phyloP scores from a whole-genome alignment of 2,797 vertebrate species.

The Apogon talboti region DNA sequence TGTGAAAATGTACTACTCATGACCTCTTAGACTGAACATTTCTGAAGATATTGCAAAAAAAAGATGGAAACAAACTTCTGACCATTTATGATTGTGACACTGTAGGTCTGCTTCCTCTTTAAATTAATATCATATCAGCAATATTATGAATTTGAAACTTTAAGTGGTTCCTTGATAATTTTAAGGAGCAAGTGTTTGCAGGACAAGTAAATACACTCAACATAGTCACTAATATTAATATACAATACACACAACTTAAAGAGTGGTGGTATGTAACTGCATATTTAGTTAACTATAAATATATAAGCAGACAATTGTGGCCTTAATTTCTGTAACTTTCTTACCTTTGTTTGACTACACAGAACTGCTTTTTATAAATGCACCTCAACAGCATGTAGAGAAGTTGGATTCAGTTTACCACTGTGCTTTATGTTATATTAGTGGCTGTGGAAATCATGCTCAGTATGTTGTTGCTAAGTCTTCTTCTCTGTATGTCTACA shows the following conservation, averaged over 20 bases:
- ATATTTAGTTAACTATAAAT: too few relatives aligned
- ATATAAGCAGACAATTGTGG: too few relatives aligned
- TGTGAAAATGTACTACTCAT: slow-evolving; percentile 23
- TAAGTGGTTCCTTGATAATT: not conserved
- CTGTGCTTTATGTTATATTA: too few relatives aligned
- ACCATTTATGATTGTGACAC: not conserved
- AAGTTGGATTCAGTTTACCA: too few relatives aligned
- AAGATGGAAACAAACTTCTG: not conserved
- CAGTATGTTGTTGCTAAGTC: too few relatives aligned
- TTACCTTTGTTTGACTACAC: too few relatives aligned
- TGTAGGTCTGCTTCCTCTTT: not conserved
- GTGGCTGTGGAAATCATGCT: too few relatives aligned
- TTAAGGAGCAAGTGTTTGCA: not conserved
- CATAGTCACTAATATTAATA: not conserved
- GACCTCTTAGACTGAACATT: slow-evolving; percentile 24
- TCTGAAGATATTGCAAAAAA: slow-evolving; percentile 1
- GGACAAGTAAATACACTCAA: not conserved
- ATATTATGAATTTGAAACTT: not conserved
- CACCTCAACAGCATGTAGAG: too few relatives aligned
- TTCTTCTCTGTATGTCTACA: too few relatives aligned
- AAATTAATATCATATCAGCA: not conserved
- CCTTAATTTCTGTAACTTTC: too few relatives aligned
- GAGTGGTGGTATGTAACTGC: too few relatives aligned
- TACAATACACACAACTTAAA: not conserved
- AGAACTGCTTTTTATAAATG: too few relatives aligned